These are phyloP conservation scores for Drosophila neonasuta DNA, from an alignment of 2,888 invertebrate species.

Conservation along the genomic window DNA sequence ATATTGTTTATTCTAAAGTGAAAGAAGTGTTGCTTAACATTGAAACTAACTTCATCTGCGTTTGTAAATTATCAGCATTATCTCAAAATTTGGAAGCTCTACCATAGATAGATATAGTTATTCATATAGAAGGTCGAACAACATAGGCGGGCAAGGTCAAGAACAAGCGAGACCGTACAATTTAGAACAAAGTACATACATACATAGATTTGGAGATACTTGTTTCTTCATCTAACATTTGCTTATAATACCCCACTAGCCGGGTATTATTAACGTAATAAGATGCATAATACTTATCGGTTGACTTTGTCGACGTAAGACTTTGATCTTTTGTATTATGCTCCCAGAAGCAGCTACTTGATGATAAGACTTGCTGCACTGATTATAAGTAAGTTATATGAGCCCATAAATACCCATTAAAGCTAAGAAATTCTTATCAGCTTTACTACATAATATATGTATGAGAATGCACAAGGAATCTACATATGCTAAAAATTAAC, in stretches of 20 bases:
- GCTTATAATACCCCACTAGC: neutral
- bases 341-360: conserved; percentile 14
- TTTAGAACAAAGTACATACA: no score
- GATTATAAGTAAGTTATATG: conserved; percentile 32
- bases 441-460: neutral
- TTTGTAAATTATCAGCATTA: no score
- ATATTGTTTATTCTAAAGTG: no score
- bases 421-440: conserved; percentile 29
- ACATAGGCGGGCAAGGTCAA: no score
- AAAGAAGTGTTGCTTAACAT: no score
- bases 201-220: no score
- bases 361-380: conserved; percentile 27
- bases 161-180: no score
- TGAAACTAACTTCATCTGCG: no score
- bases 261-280: neutral
- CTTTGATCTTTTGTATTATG: conserved; percentile 44
- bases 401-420: conserved; percentile 10
- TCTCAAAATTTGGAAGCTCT: no score
- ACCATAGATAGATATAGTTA: no score
- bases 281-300: conserved; percentile 6
- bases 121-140: no score
- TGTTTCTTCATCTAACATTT: no score
- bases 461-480: neutral
- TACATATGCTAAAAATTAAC: neutral
- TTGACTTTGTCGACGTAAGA: conserved; percentile 13